These are phyloP conservation scores for Trachythela sp. DNA, from an alignment of 64 coral and sea anemone species.

Conservation along the genomic window DNA sequence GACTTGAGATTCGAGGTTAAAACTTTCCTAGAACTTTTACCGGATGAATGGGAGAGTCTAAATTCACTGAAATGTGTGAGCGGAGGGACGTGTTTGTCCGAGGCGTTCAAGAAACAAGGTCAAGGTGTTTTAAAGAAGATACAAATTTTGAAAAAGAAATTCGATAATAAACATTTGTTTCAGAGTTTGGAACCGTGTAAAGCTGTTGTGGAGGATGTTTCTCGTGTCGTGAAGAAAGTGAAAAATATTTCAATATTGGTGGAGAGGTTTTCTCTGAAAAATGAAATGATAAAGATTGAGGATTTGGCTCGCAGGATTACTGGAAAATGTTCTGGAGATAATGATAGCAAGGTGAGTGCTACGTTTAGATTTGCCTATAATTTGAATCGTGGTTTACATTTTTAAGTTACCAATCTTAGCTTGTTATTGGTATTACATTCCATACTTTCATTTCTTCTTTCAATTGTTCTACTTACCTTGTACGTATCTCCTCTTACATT, in stretches of 20 bases:
- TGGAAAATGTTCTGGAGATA: conserved; percentile 7
- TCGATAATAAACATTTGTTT: conserved; percentile 57
- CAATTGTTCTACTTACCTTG: too few species aligned
- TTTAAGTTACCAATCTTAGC: too few species aligned
- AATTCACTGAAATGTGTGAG: conserved; percentile 76
- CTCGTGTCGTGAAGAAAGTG: too few species aligned
- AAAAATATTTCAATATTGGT: conserved; percentile 55
- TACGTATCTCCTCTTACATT: too few species aligned
- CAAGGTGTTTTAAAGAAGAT: conserved; percentile 51
- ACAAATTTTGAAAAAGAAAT: conserved; percentile 33
- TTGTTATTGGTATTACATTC: too few species aligned
- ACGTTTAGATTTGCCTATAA: too few species aligned
- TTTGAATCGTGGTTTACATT: too few species aligned
- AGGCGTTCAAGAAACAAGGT: conserved; percentile 79
- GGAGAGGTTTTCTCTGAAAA: conserved; percentile 61
- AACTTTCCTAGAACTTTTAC: conserved; percentile 49
- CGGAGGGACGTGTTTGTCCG: conserved; percentile 69
- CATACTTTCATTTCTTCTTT: too few species aligned
- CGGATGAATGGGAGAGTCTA: conserved; percentile 61
- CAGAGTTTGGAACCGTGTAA: conserved; percentile 44
- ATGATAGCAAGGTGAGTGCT: too few species aligned
- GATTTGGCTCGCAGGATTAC: conserved; percentile 47
- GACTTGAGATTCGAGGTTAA: conserved; percentile 52
- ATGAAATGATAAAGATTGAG: conserved; percentile 59
- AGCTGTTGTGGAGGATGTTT: background rate